Evolutionary conservation across 2,888 invertebrate genomes (phyloP).

Genomic region (Trileptium ribeirensis): DNA sequence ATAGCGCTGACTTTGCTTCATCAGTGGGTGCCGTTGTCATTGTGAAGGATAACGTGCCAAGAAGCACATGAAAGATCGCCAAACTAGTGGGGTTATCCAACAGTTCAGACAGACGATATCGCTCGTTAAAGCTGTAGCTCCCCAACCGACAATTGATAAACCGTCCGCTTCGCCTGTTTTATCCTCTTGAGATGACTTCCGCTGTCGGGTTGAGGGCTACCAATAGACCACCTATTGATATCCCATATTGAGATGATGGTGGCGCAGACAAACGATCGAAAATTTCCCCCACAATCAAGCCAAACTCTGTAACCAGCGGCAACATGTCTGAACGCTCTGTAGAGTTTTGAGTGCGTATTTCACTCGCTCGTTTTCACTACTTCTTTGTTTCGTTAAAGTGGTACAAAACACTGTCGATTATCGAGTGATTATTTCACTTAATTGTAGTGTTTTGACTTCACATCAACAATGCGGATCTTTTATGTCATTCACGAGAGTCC

Average conservation of each 20-base stretch:
- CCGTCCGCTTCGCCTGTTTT: neutral
- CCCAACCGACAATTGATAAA: neutral
- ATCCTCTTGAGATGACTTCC: neutral
- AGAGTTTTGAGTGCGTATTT: neutral
- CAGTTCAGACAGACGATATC: neutral
- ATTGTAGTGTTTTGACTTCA: neutral
- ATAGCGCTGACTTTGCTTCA: neutral
- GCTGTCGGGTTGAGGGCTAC: too few species aligned
- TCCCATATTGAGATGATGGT: too few species aligned
- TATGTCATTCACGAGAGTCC: neutral
- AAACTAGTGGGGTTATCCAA: neutral
- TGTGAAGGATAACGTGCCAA: constrained; percentile 3
- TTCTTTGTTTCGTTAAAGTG: too few species aligned
- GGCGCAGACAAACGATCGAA: too few species aligned
- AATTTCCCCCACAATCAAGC: too few species aligned
- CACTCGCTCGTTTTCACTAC: neutral
- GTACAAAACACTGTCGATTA: too few species aligned
- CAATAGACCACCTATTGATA: too few species aligned
- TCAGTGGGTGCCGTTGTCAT: neutral
- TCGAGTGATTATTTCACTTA: neutral
- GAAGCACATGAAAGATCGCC: constrained; percentile 2
- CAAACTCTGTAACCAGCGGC: too few species aligned
- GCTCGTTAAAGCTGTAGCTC: neutral
- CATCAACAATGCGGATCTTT: neutral
- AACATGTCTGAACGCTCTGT: too few species aligned